These are phyloP conservation scores for Rissa tridactyla DNA, from an alignment of 2,113 vertebrate species.

Conservation along the genomic window DNA sequence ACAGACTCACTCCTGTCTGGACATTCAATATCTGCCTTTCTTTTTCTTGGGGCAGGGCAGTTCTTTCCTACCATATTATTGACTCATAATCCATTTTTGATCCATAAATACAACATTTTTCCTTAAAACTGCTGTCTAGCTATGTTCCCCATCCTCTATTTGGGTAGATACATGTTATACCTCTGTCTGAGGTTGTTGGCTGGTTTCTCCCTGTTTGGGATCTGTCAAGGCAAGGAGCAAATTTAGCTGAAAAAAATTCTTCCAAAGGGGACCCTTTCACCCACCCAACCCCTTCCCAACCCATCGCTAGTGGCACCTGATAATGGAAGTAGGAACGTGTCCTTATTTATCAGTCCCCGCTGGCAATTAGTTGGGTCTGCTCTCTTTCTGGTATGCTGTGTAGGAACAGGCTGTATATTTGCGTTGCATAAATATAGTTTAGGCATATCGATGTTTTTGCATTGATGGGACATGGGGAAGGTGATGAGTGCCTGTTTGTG, in stretches of 20 bases:
- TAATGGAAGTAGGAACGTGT: not conserved
- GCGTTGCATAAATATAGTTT: not conserved
- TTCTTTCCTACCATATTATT: not conserved
- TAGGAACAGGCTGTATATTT: conserved; percentile 28
- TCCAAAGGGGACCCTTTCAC: conserved; percentile 1
- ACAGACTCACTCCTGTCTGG: not conserved
- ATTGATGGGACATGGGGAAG: not conserved
- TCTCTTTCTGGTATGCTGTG: not conserved
- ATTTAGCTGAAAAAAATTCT: not conserved
- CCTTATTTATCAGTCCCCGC: conserved; percentile 37
- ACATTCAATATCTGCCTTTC: not conserved
- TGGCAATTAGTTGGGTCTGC: conserved; percentile 18
- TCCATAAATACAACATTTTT: not conserved
- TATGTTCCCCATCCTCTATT: not conserved
- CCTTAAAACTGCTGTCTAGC: not conserved
- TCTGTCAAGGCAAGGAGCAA: not conserved
- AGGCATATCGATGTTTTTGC: not conserved
- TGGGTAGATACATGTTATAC: not conserved
- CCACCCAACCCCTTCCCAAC: not conserved
- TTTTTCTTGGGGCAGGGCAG: not conserved
- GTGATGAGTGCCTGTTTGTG: not conserved
- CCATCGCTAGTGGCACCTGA: not conserved
- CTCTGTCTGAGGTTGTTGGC: not conserved
- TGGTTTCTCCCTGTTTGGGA: not conserved
- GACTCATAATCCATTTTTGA: not conserved